Conservation (phyloP, 1,140 invertebrate genomes). For the Drosophila ananassae region DNA sequence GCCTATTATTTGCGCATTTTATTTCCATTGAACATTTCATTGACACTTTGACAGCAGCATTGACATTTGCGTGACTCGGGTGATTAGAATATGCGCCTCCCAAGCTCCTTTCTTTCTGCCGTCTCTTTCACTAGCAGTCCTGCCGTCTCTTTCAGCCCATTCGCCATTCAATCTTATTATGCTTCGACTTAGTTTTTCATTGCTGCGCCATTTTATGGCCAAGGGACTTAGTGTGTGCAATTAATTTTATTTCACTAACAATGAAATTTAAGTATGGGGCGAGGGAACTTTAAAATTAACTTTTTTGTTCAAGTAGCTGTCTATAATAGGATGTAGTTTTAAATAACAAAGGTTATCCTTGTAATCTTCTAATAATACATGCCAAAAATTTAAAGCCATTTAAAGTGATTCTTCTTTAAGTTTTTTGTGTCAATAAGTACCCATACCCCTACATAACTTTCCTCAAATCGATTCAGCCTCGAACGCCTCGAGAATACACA, state of each 20-base stretch:
- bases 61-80: conserved; percentile 78
- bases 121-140: background rate
- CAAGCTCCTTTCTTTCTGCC: conserved; percentile 8
- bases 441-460: background rate
- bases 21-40: conserved; percentile 81
- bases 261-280: background rate
- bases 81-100: conserved; percentile 75
- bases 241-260: conserved; percentile 34
- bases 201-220: conserved; percentile 37
- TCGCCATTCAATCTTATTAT: conserved; percentile 37
- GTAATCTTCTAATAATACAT: too few relatives aligned
- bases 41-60: conserved; percentile 76
- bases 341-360: background rate
- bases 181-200: conserved; percentile 43
- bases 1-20: conserved; percentile 65
- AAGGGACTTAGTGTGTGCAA: conserved; percentile 24
- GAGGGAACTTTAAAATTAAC: background rate
- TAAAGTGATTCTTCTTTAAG: too few relatives aligned
- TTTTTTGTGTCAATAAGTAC: background rate
- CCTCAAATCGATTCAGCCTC: conserved; percentile 9
- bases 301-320: background rate
- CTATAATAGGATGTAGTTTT: background rate
- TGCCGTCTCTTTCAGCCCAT: conserved; percentile 7
- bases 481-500: conserved; percentile 14
- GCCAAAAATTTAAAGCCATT: too few relatives aligned